Conservation (phyloP, 2,113 vertebrate species). For the Prinia subflava region DNA sequence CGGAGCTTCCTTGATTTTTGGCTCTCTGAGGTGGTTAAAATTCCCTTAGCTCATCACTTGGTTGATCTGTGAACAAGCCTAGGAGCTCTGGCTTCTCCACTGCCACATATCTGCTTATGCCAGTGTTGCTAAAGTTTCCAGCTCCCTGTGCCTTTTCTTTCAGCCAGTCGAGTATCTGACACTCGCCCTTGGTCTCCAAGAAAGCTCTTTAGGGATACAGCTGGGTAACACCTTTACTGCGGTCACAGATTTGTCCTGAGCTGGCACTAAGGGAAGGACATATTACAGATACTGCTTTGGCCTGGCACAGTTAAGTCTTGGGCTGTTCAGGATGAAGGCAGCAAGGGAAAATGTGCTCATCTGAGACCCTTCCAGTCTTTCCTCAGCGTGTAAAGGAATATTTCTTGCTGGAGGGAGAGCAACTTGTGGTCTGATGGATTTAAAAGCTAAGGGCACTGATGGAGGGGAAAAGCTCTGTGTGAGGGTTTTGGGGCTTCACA, state of each 20-base stretch:
- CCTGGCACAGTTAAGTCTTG: background rate
- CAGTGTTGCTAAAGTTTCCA: background rate
- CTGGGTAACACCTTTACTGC: background rate
- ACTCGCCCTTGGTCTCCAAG: background rate
- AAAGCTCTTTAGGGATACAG: background rate
- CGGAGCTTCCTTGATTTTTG: background rate
- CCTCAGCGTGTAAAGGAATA: background rate
- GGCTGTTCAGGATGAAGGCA: background rate
- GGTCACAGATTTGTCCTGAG: background rate
- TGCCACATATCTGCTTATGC: fast-evolving
- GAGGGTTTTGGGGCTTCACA: background rate
- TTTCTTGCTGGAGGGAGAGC: background rate
- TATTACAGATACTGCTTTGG: background rate
- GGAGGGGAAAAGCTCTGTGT: background rate
- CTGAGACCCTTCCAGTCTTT: background rate
- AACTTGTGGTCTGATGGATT: background rate
- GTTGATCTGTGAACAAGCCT: background rate
- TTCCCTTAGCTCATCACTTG: background rate
- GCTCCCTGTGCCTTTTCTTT: background rate
- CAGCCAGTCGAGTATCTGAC: fast-evolving
- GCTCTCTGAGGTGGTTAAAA: background rate
- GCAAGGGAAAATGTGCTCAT: background rate
- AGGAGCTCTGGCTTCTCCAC: background rate
- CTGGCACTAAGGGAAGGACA: background rate
- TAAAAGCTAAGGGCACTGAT: background rate